Evolutionary conservation across 2,888 invertebrate species (phyloP).

Genomic region (Nomada lathburiana): DNA sequence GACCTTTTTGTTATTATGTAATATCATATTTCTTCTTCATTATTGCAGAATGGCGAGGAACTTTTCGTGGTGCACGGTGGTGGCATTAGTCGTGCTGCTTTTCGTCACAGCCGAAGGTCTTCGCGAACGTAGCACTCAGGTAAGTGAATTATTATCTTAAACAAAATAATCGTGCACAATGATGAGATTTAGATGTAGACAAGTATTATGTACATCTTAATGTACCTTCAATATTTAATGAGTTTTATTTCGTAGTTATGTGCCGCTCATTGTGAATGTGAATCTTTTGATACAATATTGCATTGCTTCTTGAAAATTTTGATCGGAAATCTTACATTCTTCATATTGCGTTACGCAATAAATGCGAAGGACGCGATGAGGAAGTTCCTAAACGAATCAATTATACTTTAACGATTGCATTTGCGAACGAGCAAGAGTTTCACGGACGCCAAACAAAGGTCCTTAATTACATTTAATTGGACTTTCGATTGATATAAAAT

Average conservation of each 20-base stretch:
- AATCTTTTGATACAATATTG: neutral
- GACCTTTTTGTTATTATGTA: neutral
- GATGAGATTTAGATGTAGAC: neutral
- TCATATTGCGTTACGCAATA: neutral
- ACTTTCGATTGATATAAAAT: neutral
- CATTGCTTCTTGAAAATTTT: no score
- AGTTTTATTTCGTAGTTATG: neutral
- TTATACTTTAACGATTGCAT: neutral
- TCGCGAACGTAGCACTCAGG: slow-evolving; percentile 73
- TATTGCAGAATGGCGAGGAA: slow-evolving; percentile 77
- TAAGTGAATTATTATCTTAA: slow-evolving; percentile 55
- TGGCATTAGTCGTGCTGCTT: slow-evolving; percentile 73
- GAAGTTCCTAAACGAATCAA: neutral
- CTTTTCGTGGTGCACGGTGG: slow-evolving; percentile 72
- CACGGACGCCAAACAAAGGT: neutral
- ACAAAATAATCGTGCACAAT: neutral
- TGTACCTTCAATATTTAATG: neutral
- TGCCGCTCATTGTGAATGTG: neutral
- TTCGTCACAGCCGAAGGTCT: slow-evolving; percentile 74
- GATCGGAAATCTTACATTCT: neutral
- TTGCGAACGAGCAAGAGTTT: neutral
- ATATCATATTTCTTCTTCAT: neutral
- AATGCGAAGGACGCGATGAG: neutral
- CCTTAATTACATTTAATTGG: no score
- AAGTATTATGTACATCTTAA: slow-evolving; percentile 6